Evolutionary conservation across 2,797 vertebrate species (phyloP), one percentile per base, ranked within the genome.

Genomic region (Tokudaia tokunoshimensis): DNA sequence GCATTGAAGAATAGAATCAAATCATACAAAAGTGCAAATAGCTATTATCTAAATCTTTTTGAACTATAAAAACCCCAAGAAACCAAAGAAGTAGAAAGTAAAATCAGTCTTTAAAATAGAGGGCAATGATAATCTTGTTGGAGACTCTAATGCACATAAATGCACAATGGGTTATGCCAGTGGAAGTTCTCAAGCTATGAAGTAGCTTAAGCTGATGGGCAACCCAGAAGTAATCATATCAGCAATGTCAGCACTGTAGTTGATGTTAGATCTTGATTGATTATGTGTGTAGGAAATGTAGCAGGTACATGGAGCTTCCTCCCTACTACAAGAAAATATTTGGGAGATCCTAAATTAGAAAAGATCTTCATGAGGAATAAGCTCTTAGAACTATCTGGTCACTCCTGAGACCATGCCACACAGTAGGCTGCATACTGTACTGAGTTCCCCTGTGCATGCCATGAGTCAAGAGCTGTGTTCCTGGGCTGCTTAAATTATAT

Each of bases 21-120:
- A 81, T 67, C 7, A 47, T 50, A 87, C 1, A 67, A 92, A 93
- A 91, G 3, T n/a, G 0, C 34, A 96, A 91, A 90, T 79, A 92
- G 84, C 11, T 90, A 70, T 86, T 94, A 94, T 92, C 34, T 31
- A 82, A 81, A 92, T 85, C 13, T 41, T 87, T 79, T 70, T 80
- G 7, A 50, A 89, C 17, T 70, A 4, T 86, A 31, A 78, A 85
- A 61, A 29, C 84, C 12, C 63, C 55, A 94, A 94, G 17, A 74
- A 31, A 67, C 6, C 24, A 87, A 5, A 88, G 11, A 37, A 63
- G 5, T 41, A 88, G 22, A 31, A 26, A 78, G 12, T 50, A 55
- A 90, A 92, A 94, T 91, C 8, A 65, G 31, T 92, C 1, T 91
- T 93, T 74, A 70, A 65, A 91, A 93, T 41, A 87, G 15, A 87